phyloP scores from a whole-genome alignment of 1,140 invertebrate species.

The Diachasmimorpha longicaudata region DNA sequence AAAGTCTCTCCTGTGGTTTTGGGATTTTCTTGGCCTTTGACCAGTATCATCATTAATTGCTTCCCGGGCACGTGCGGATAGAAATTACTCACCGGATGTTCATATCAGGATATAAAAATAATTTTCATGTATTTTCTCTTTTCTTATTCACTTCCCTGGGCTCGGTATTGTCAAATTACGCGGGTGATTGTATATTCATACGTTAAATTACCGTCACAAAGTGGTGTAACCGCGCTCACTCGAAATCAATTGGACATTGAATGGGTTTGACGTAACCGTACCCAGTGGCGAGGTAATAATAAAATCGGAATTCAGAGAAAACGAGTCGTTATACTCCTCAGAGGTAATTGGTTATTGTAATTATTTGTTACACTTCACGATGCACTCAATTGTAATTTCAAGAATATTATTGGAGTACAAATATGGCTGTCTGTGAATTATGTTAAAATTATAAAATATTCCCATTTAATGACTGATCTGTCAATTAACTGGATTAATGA shows the following conservation, averaged over 20 bases:
- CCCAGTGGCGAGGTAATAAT: background rate
- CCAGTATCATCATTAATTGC: constrained; percentile 16
- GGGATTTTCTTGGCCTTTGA: constrained; percentile 2
- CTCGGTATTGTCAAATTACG: background rate
- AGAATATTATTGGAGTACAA: background rate
- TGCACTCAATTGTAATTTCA: background rate
- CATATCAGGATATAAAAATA: background rate
- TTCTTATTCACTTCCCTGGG: background rate
- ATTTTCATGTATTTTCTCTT: background rate
- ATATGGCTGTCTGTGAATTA: background rate
- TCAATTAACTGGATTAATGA: too few species aligned
- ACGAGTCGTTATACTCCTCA: background rate
- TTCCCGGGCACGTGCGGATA: constrained; percentile 4
- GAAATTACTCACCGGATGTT: constrained; percentile 8
- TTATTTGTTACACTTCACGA: background rate
- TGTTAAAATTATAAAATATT: too few species aligned
- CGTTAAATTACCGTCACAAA: background rate
- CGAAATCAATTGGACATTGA: background rate
- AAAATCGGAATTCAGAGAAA: background rate
- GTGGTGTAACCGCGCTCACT: background rate
- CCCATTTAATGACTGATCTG: too few species aligned
- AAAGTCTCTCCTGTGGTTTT: background rate
- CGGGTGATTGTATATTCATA: background rate
- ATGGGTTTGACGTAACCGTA: background rate
- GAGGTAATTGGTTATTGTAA: too few species aligned